Evolutionary conservation across 1,140 invertebrate genomes (phyloP).

Genomic region (Xylocopa sonorina): DNA sequence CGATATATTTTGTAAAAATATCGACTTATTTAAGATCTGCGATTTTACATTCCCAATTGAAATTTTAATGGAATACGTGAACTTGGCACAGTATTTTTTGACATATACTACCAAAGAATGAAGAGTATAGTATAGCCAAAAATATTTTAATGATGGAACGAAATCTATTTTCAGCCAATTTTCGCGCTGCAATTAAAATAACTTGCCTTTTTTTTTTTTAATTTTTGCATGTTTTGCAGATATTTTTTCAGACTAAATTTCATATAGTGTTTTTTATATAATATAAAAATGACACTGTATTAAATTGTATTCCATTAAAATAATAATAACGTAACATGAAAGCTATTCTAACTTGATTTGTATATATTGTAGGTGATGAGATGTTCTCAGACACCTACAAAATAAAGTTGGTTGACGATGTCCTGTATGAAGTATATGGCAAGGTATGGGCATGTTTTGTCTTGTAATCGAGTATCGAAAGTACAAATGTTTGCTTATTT

Average conservation of each 20-base stretch:
- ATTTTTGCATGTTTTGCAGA: background rate
- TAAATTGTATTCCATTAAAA: no score
- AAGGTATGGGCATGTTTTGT: slow-evolving; percentile 83
- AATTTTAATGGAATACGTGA: background rate
- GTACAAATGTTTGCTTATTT: no score
- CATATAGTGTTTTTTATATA: no score
- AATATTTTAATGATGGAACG: background rate
- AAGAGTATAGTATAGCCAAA: background rate
- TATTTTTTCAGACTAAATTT: background rate
- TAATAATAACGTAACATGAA: no score
- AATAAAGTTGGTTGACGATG: slow-evolving; percentile 95
- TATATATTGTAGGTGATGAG: slow-evolving; percentile 90
- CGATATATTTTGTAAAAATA: background rate
- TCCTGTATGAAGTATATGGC: slow-evolving; percentile 97
- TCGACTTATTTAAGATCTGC: background rate
- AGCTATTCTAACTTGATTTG: slow-evolving; percentile 41
- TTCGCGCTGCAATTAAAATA: no score
- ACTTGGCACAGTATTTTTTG: no score
- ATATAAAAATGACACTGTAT: no score
- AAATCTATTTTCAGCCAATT: background rate
- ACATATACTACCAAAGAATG: no score
- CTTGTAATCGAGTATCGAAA: background rate
- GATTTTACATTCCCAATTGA: background rate
- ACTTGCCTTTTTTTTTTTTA: no score
- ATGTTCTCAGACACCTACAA: slow-evolving; percentile 99